Base-by-base conservation (phyloP, 2,888 invertebrate genomes). In the Panzeria rudis region DNA sequence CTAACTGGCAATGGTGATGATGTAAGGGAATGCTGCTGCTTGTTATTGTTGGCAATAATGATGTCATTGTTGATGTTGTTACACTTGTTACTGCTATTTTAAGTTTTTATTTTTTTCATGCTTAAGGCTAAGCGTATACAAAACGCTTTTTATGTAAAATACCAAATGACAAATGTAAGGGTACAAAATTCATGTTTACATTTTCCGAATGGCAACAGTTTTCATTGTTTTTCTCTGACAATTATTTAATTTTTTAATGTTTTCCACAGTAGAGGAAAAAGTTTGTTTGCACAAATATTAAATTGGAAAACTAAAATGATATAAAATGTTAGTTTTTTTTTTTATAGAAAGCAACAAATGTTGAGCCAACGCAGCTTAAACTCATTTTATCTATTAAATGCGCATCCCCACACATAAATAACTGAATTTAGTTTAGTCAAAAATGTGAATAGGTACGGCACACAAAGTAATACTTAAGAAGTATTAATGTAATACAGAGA, bases 31-130 rank as follows among this genome's bases (percentile, higher is more conserved):
- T 72, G 32, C 52, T 72, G 54, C 35, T 64, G 17, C 13, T 47
- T 61, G 20, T 15, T 73, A 25, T 50, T 50, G 64, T 56, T 73
- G 56, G 66, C 47, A 66, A 66, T 59, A 66, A 54, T 69, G 32
- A 35, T 76, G 69, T 38, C 54, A 76, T 62, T 82, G 75, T 44
- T 76, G 62, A 82, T 80, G 69, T 62, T 76, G 56, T 76, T 76
- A 69, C 62, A 82, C 52, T 54, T 75, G 69, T 76, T 62, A 44
- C 35, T 38, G 32, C n/a, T n/a, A 44, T 54, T 80, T 56, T 4
- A n/a, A 47, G 8, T 17, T 72, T 20, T 50, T 47, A 56, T 41
- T 41, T 41, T 4, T 56, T n/a, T 56, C 3, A 17, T 44, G 69
- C 50, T 47, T 54, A 29, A 11, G 20, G 69, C 23, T 44, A 52